A percentile compares a stretch with the other conserved stretches of the same genome.
phyloP scores from a whole-genome alignment of 2,797 vertebrate genomes.

The Cuculus canorus region DNA sequence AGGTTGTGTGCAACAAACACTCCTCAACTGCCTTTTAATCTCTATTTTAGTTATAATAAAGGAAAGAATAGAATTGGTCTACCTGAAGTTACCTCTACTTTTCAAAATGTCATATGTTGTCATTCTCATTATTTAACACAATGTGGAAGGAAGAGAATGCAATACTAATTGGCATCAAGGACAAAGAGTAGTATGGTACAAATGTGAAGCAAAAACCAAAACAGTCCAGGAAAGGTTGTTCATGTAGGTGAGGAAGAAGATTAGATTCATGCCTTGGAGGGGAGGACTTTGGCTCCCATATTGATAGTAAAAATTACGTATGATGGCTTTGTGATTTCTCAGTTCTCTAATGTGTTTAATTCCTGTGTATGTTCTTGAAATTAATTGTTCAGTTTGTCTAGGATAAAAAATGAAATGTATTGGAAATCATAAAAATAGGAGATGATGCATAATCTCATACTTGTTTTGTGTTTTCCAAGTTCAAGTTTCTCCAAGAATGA shows the following conservation, averaged over 20 bases:
- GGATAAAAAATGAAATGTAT: slow-evolving; percentile 11
- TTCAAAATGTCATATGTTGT: background rate
- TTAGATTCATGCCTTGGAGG: background rate
- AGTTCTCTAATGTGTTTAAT: background rate
- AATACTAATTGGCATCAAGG: background rate
- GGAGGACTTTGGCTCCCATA: background rate
- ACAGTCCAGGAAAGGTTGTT: background rate
- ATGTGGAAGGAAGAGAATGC: background rate
- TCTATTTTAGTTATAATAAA: background rate
- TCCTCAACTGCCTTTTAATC: background rate
- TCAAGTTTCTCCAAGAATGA: background rate
- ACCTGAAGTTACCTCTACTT: background rate
- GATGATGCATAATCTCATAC: background rate
- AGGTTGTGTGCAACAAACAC: background rate
- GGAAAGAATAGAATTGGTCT: background rate
- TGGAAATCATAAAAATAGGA: background rate
- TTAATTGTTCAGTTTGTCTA: background rate
- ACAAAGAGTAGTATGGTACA: background rate
- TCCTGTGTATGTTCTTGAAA: background rate
- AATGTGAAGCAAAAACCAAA: background rate
- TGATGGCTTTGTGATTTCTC: background rate
- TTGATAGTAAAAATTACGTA: background rate
- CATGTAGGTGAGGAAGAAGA: background rate
- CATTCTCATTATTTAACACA: background rate
- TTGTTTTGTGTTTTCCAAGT: background rate